phyloP scores from a whole-genome alignment of 2,113 vertebrate genomes.

The Hassar affinis region DNA sequence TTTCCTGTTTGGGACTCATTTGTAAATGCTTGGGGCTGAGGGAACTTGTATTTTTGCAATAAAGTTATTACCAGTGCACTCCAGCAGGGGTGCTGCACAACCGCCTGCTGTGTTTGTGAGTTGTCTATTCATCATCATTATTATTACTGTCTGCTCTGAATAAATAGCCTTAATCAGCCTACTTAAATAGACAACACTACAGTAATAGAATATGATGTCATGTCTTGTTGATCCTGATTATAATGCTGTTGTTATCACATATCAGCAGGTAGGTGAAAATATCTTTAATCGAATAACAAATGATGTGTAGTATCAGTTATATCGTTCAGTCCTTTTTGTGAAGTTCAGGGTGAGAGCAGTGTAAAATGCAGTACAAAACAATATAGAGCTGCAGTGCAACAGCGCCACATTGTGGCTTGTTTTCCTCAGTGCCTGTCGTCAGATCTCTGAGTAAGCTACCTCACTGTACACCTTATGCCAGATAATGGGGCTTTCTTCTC shows the following conservation, averaged over 20 bases:
- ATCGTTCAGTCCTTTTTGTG: neutral
- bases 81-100: constrained; percentile 73
- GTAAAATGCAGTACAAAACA: neutral
- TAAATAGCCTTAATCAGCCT: neutral
- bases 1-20: constrained; percentile 56
- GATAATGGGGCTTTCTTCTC: neutral
- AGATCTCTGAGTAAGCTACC: neutral
- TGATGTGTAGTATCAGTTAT: neutral
- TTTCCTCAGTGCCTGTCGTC: neutral
- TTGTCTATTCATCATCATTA: neutral
- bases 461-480: neutral
- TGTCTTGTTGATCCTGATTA: neutral
- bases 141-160: neutral
- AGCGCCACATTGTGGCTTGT: neutral
- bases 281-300: neutral
- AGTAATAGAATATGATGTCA: neutral
- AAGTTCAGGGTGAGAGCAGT: neutral
- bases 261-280: neutral
- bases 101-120: constrained; percentile 52
- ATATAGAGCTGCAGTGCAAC: neutral
- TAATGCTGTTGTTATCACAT: neutral
- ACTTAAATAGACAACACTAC: neutral
- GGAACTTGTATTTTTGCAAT: constrained; percentile 86
- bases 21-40: constrained; percentile 74
- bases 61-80: constrained; percentile 82